Evolutionary conservation across 2,888 invertebrate genomes (phyloP).

Genomic region (Volucella inflata): DNA sequence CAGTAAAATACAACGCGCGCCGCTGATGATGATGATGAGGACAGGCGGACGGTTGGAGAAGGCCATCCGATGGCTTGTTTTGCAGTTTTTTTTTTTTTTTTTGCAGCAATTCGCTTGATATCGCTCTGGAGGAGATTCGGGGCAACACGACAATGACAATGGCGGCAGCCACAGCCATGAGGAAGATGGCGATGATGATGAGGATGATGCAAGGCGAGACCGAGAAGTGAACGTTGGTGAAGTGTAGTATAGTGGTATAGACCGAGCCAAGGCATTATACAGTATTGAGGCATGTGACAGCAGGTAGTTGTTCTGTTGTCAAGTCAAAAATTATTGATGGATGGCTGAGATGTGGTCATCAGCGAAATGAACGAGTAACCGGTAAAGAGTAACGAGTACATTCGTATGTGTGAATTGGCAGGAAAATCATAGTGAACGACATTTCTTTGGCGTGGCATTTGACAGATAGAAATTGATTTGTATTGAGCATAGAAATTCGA

Average conservation of each 20-base stretch:
- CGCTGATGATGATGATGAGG: constrained; percentile 47
- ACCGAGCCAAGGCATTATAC: constrained; percentile 10
- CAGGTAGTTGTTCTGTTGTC: constrained; percentile 51
- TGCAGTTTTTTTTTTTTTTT: constrained; percentile 24
- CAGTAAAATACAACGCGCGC: constrained; percentile 44
- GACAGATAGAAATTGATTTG: constrained; percentile 27
- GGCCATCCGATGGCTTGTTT: constrained; percentile 61
- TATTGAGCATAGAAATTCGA: constrained; percentile 21
- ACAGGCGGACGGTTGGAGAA: constrained; percentile 33
- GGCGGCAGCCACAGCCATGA: constrained; percentile 53
- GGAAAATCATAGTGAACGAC: neutral
- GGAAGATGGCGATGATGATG: constrained; percentile 46
- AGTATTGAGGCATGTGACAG: constrained; percentile 44
- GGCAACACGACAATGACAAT: constrained; percentile 48
- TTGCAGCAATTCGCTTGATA: constrained; percentile 9
- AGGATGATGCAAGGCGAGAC: constrained; percentile 30
- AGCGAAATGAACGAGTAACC: constrained; percentile 28
- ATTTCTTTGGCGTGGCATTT: constrained; percentile 6
- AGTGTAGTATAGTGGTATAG: constrained; percentile 4
- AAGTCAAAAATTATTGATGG: constrained; percentile 47
- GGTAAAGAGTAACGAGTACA: neutral
- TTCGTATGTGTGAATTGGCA: neutral
- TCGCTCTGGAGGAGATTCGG: constrained; percentile 44
- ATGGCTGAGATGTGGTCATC: constrained; percentile 28
- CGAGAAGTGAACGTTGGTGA: too few relatives aligned